These are phyloP conservation scores for Spongilla lacustris DNA, from an alignment of 37 sponge, comb jelly and placozoan genomes.

Conservation along the genomic window DNA sequence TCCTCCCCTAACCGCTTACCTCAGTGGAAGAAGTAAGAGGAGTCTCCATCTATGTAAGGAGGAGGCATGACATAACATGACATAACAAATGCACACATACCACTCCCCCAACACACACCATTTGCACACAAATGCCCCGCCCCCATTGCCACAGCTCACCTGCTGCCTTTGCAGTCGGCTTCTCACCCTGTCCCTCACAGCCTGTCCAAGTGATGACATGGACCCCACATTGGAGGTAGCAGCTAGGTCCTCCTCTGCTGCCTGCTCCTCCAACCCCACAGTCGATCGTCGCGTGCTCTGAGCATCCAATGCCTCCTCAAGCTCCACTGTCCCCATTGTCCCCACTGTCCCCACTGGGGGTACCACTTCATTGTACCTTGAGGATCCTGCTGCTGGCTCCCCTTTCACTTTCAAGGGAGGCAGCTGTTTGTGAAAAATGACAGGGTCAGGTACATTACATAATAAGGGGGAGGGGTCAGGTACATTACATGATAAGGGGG, in stretches of 20 bases:
- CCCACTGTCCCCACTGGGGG: not conserved
- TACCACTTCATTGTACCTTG: not conserved
- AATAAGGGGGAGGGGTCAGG: too few species aligned
- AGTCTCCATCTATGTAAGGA: not conserved
- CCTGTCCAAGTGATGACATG: not conserved
- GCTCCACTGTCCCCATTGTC: not conserved
- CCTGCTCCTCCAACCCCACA: not conserved
- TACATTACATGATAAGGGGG: too few species aligned
- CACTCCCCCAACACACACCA: too few species aligned
- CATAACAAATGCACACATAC: not conserved
- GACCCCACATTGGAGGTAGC: not conserved
- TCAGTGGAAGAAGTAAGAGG: not conserved
- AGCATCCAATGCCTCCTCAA: not conserved
- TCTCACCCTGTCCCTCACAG: conserved; percentile 25
- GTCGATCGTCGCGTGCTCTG: not conserved
- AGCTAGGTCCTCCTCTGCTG: not conserved
- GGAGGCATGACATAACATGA: not conserved
- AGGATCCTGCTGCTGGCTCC: not conserved
- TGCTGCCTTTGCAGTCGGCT: not conserved
- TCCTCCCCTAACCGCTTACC: not conserved
- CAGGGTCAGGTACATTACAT: too few species aligned
- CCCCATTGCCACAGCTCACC: not conserved
- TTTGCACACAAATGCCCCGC: too few species aligned
- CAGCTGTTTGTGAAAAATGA: not conserved
- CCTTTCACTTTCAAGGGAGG: not conserved